Evolutionary conservation across 2,113 vertebrate species (phyloP).

Genomic region (Phylloscopus trochiloides): DNA sequence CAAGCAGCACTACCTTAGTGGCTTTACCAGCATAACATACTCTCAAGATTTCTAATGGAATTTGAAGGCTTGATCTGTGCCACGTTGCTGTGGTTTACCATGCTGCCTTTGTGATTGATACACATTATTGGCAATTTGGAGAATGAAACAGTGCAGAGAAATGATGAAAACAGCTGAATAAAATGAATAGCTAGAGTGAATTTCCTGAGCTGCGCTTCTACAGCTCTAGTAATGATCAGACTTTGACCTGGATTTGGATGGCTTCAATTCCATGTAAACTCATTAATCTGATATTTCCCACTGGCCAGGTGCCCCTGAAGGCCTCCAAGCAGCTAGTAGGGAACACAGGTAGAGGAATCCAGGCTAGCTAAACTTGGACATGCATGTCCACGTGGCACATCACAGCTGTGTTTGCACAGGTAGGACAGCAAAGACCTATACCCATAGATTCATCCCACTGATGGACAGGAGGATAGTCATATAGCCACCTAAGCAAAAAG

Average conservation of each 20-base stretch:
- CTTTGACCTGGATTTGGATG: not conserved
- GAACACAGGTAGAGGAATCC: not conserved
- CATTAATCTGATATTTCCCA: not conserved
- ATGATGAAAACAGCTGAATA: not conserved
- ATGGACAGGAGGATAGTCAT: too few species aligned
- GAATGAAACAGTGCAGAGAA: not conserved
- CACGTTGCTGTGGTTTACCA: not conserved
- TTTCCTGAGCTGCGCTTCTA: not conserved
- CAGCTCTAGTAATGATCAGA: not conserved
- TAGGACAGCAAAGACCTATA: not conserved
- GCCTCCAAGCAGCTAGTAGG: not conserved
- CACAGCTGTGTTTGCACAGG: not conserved
- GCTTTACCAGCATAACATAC: not conserved
- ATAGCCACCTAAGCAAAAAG: not conserved
- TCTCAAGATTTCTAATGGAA: not conserved
- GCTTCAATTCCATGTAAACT: not conserved
- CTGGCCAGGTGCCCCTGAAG: not conserved
- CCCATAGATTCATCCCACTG: not conserved
- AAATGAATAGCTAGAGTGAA: not conserved
- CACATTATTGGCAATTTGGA: not conserved
- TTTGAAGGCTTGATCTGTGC: not conserved
- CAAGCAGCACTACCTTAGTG: not conserved
- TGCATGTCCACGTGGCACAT: not conserved
- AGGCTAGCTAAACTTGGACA: not conserved
- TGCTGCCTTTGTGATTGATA: not conserved